Evolutionary conservation across 2,888 invertebrate species (phyloP).

Genomic region (Alcis repandata): DNA sequence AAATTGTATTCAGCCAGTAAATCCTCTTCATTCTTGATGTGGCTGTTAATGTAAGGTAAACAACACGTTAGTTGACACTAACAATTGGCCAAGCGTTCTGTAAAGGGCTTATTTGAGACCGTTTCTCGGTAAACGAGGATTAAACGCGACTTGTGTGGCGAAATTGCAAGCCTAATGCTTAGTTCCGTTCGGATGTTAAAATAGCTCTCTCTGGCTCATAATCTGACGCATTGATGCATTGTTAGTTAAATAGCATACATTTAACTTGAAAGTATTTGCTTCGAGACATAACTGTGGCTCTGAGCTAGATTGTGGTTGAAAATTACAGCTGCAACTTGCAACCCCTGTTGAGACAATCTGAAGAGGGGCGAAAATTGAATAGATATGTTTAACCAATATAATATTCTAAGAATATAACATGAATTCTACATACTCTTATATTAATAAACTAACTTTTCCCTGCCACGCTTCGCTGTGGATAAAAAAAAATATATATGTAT

Average conservation of each 20-base stretch:
- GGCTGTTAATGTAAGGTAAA: conserved; percentile 75
- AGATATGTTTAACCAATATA: too few relatives aligned
- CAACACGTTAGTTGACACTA: conserved; percentile 73
- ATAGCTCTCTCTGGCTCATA: conserved; percentile 39
- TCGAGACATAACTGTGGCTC: too few relatives aligned
- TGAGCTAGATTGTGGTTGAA: too few relatives aligned
- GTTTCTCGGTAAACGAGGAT: conserved; percentile 74
- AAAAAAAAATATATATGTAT: too few relatives aligned
- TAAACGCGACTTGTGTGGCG: conserved; percentile 78
- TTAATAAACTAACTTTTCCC: too few relatives aligned
- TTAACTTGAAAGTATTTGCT: not conserved
- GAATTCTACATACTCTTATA: too few relatives aligned
- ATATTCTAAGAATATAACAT: too few relatives aligned
- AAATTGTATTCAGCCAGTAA: conserved; percentile 32
- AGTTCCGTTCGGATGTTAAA: conserved; percentile 69
- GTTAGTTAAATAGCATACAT: not conserved
- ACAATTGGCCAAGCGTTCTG: conserved; percentile 70
- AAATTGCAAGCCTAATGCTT: conserved; percentile 58
- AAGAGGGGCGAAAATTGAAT: too few relatives aligned
- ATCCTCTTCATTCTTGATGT: conserved; percentile 50
- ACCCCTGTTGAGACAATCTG: too few relatives aligned
- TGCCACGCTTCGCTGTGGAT: too few relatives aligned
- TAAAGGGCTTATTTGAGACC: conserved; percentile 68
- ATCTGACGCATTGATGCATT: conserved; percentile 4
- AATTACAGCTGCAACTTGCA: too few relatives aligned